Percentiles rank a stretch among this genome's conserved stretches.
Evolutionary conservation across 2,113 vertebrate genomes (phyloP).

Genomic region (Petrocephalus microphthalmus): DNA sequence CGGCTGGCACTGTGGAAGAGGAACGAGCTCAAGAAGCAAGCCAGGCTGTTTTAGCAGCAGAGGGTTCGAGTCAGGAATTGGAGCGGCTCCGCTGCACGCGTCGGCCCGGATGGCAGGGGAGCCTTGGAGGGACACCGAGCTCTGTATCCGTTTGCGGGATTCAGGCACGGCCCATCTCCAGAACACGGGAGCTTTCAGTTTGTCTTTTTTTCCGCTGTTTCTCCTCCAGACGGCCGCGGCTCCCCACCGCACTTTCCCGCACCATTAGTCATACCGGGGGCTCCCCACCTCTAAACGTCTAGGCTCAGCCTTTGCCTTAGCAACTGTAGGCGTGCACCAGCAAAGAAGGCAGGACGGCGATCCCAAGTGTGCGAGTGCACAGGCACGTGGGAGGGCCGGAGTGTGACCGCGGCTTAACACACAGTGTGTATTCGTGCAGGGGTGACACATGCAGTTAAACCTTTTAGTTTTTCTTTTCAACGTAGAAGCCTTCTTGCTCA

Average conservation of each 20-base stretch:
- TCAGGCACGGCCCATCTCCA: neutral
- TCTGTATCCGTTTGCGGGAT: neutral
- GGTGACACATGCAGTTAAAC: neutral
- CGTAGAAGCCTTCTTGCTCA: conserved; percentile 27
- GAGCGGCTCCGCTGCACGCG: neutral
- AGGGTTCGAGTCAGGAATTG: neutral
- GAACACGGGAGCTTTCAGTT: neutral
- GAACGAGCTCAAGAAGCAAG: conserved; percentile 97
- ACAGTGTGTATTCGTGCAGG: neutral
- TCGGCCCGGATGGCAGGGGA: neutral
- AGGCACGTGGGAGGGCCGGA: conserved; percentile 30
- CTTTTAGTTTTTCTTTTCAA: neutral
- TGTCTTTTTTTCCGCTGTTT: neutral
- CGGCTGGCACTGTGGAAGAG: conserved; percentile 96
- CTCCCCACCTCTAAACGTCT: conserved; percentile 24
- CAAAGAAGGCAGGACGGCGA: conserved; percentile 62
- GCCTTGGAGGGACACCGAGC: neutral
- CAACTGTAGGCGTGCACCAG: conserved; percentile 58
- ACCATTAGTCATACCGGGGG: neutral
- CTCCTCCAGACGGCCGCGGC: neutral
- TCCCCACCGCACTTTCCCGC: neutral
- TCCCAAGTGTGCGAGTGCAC: conserved; percentile 46
- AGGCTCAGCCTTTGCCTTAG: conserved; percentile 61
- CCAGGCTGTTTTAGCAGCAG: conserved; percentile 79
- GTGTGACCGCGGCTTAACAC: neutral